Conservation (phyloP, 2,888 invertebrate species). For the Drosophila vallismaia region DNA sequence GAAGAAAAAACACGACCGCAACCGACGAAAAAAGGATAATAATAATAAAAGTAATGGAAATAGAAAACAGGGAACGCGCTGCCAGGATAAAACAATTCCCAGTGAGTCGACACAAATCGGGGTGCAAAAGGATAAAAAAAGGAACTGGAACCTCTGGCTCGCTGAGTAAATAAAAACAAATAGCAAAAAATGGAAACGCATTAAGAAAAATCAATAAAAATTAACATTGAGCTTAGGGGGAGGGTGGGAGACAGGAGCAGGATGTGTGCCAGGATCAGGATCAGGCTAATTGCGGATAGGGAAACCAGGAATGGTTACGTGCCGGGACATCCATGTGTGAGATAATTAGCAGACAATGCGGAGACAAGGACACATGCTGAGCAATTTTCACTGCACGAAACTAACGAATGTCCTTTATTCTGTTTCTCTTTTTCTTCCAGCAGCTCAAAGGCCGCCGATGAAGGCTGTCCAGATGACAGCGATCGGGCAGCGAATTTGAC, state of each 20-base stretch:
- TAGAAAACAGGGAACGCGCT: constrained; percentile 22
- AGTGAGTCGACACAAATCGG: constrained; percentile 64
- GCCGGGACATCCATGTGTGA: constrained; percentile 67
- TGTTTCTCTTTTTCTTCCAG: constrained; percentile 24
- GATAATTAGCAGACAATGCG: constrained; percentile 65
- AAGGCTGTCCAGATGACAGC: constrained; percentile 70
- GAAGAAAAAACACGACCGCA: constrained; percentile 62
- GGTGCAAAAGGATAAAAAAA: constrained; percentile 30
- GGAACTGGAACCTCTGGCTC: constrained; percentile 28
- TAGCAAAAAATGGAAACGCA: constrained; percentile 66
- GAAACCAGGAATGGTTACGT: constrained; percentile 60
- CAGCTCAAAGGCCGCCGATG: constrained; percentile 65
- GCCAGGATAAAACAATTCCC: constrained; percentile 61
- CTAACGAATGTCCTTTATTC: constrained; percentile 34
- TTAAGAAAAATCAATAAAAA: constrained; percentile 79
- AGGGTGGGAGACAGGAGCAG: neutral
- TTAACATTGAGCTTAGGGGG: constrained; percentile 56
- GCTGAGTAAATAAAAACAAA: constrained; percentile 73
- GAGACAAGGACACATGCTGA: constrained; percentile 39
- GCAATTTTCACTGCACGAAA: constrained; percentile 21
- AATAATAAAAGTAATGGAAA: constrained; percentile 64
- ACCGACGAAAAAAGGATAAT: constrained; percentile 47
- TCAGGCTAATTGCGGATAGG: constrained; percentile 40
- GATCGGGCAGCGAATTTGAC: constrained; percentile 73
- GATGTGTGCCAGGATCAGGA: constrained; percentile 46